Evolutionary conservation across 2,888 invertebrate genomes (phyloP).

Genomic region (Chymomyza fuscimana): DNA sequence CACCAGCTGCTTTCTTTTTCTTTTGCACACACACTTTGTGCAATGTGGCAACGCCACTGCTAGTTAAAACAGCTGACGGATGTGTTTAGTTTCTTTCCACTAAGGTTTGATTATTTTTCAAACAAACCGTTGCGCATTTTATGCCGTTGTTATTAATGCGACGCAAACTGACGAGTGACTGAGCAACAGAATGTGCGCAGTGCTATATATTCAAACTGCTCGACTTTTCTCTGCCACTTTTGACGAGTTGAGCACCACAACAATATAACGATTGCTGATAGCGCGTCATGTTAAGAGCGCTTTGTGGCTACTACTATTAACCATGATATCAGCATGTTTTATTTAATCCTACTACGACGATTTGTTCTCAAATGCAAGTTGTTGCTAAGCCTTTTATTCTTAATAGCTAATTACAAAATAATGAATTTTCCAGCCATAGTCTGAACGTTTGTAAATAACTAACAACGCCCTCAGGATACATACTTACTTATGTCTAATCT

Average conservation of each 20-base stretch:
- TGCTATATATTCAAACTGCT: slow-evolving; percentile 33
- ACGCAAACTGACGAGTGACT: slow-evolving; percentile 4
- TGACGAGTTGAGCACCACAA: too few relatives aligned
- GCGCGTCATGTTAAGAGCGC: background rate
- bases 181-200: background rate
- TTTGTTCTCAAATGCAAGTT: too few relatives aligned
- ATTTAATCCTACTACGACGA: background rate
- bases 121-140: slow-evolving; percentile 13
- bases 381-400: too few relatives aligned
- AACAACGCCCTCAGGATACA: too few relatives aligned
- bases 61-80: slow-evolving; percentile 1
- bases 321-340: background rate
- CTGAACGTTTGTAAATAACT: too few relatives aligned
- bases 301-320: background rate
- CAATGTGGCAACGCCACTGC: slow-evolving; percentile 24
- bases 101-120: background rate
- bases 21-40: slow-evolving; percentile 39
- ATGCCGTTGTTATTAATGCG: background rate
- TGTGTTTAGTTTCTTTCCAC: background rate
- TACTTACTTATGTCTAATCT: too few relatives aligned
- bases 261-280: background rate
- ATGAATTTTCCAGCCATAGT: background rate
- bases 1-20: slow-evolving; percentile 57
- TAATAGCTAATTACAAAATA: background rate
- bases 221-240: background rate